Evolutionary conservation across 2,113 vertebrate species (phyloP).

Genomic region (Machaerirhynchus nigripectus): DNA sequence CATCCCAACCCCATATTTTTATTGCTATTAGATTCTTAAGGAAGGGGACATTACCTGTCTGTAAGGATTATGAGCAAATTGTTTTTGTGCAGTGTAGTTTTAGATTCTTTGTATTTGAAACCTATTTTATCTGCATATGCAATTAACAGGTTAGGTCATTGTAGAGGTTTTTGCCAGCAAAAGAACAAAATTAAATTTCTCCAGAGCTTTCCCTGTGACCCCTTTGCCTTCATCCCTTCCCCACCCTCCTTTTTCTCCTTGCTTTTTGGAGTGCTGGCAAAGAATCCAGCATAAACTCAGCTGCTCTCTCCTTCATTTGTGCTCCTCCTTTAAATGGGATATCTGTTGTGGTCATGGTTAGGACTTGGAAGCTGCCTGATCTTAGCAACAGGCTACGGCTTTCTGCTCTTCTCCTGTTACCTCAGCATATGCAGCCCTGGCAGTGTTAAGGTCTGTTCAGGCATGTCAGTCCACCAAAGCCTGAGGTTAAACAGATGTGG

Average conservation of each 20-base stretch:
- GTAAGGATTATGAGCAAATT: background rate
- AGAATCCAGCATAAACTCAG: background rate
- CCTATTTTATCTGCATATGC: background rate
- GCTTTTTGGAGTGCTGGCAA: background rate
- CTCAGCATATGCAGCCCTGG: background rate
- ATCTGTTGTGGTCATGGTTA: constrained; percentile 20
- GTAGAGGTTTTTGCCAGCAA: background rate
- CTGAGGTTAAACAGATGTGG: constrained; percentile 33
- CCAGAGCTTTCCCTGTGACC: background rate
- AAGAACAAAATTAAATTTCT: background rate
- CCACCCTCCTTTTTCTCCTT: background rate
- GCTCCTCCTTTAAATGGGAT: background rate
- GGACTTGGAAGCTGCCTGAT: constrained; percentile 1
- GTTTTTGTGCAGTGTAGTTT: background rate
- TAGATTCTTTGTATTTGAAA: background rate
- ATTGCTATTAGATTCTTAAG: background rate
- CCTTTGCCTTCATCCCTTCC: background rate
- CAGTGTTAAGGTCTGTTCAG: constrained; percentile 21
- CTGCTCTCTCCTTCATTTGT: background rate
- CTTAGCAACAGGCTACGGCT: background rate
- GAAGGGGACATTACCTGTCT: background rate
- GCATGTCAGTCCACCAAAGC: constrained; percentile 24
- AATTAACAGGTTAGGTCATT: background rate
- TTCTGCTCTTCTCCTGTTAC: constrained; percentile 12
- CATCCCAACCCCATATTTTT: background rate